Conservation (phyloP, 1,140 invertebrate genomes). For the Neodiprion virginianus region DNA sequence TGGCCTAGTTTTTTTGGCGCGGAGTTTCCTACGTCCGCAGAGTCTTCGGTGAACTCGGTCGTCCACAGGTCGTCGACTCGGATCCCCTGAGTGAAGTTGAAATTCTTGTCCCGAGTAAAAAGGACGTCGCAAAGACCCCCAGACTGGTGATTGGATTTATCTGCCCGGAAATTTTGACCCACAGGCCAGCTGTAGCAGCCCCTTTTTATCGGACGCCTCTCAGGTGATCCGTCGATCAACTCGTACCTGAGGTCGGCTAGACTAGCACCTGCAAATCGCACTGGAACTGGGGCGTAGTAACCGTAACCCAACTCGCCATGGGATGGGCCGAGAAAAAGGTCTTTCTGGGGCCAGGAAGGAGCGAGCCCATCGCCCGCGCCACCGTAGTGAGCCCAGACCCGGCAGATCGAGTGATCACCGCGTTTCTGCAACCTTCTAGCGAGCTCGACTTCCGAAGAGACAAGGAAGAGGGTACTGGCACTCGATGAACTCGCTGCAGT, state of each 20-base stretch:
- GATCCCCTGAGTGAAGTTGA: slow-evolving; percentile 2
- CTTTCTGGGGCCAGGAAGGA: slow-evolving; percentile 41
- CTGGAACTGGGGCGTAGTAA: slow-evolving; percentile 40
- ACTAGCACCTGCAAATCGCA: slow-evolving; percentile 37
- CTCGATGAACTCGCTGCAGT: slow-evolving; percentile 62
- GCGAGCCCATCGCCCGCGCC: slow-evolving; percentile 33
- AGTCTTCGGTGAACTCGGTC: not conserved
- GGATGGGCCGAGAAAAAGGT: slow-evolving; percentile 42
- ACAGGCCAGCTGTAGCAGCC: slow-evolving; percentile 37
- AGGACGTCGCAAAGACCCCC: slow-evolving; percentile 40
- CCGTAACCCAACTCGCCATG: slow-evolving; percentile 41
- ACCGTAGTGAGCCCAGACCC: slow-evolving; percentile 39
- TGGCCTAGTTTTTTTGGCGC: not conserved
- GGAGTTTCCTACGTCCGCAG: not conserved
- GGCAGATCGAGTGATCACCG: slow-evolving; percentile 10
- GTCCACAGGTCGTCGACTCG: not conserved
- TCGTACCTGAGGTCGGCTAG: slow-evolving; percentile 31
- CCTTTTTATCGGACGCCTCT: not conserved
- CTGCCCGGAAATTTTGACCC: not conserved
- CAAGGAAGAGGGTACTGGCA: slow-evolving; percentile 52
- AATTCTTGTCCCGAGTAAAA: slow-evolving; percentile 29
- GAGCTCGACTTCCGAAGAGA: slow-evolving; percentile 39
- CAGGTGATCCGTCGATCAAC: slow-evolving; percentile 17
- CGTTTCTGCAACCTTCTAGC: slow-evolving; percentile 10
- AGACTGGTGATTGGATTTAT: not conserved